Base-by-base conservation (phyloP, 2,888 invertebrate species). In the Cephus rjabovi region DNA sequence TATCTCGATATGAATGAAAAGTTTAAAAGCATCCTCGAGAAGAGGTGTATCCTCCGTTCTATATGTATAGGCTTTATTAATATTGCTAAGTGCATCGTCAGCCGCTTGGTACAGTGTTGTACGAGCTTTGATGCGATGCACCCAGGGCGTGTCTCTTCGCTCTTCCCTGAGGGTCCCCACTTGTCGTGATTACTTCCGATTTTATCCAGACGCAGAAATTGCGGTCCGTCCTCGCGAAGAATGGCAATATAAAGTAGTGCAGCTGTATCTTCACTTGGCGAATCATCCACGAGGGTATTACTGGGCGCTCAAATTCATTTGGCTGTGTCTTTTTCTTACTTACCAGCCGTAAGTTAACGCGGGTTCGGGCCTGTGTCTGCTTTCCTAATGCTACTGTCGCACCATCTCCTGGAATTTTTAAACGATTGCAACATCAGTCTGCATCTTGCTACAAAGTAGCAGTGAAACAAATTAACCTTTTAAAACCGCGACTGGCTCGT, bases 31-130 rank as follows among this genome's bases (percentile, higher is more conserved):
- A 77, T 33, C 77, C 71, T 80, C 76, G 75, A 73, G 78, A 56
- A 79, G 56, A 35, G 75, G 75, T 33, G 40, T 69, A 73, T 35
- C 78, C 78, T 75, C 77, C 75, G 82, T 87, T 86, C 85, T 84
- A 86, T 84, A 86, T 3, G 35, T 35, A 35, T 86, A 84, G 87
- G 82, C 82, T 90, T 88, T 90, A 88, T 89, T 90, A 90, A 90
- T 90, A 90, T 90, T 88, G 88, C 90, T 90, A 90, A 90, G 90
- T 90, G 90, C 90, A 90, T 90, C 89, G 89, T 90, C 89, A 90
- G 88, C 83, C 85, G 88, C 83, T 88, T 86, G 86, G 84, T 86
- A 86, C 87, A 87, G 87, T 84, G 83, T 85, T 84, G 84, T 84
- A 80, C 83, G 79, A 85, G 81, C 82, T 82, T 75, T 83, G 84